Evolutionary conservation across 2,888 invertebrate species (phyloP).

Genomic region (Callimorpha dominula): DNA sequence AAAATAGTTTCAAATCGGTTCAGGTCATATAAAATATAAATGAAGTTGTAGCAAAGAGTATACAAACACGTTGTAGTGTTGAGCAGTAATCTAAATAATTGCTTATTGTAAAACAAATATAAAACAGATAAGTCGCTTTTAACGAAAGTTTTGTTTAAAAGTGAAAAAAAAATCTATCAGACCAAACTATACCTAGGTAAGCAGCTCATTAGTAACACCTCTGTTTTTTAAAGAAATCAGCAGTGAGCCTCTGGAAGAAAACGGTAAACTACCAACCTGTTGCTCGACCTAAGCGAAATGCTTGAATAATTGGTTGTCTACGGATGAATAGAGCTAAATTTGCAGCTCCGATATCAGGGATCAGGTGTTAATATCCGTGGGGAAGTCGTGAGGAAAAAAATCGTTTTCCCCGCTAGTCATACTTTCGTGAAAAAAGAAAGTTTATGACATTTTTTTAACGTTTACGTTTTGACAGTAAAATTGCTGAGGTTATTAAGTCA

Average conservation of each 20-base stretch:
- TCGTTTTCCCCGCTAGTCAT: slow-evolving; percentile 43
- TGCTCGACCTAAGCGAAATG: slow-evolving; percentile 76
- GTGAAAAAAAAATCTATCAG: slow-evolving; percentile 41
- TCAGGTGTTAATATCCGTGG: slow-evolving; percentile 81
- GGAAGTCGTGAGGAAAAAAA: slow-evolving; percentile 71
- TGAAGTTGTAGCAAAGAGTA: slow-evolving; percentile 1
- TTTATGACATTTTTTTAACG: slow-evolving; percentile 35
- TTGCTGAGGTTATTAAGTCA: slow-evolving; percentile 50
- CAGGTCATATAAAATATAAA: slow-evolving; percentile 21
- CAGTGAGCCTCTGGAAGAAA: slow-evolving; percentile 61
- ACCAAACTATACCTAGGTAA: slow-evolving; percentile 50
- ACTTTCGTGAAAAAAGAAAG: slow-evolving; percentile 60
- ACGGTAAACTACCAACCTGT: slow-evolving; percentile 74
- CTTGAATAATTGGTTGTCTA: slow-evolving; percentile 80
- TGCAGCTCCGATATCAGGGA: slow-evolving; percentile 63
- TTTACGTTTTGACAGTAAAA: slow-evolving; percentile 29
- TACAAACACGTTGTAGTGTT: background rate
- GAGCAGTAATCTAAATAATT: slow-evolving; percentile 20
- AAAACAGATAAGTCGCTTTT: slow-evolving; percentile 32
- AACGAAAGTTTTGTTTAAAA: slow-evolving; percentile 36
- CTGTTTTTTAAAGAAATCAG: slow-evolving; percentile 62
- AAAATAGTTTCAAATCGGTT: slow-evolving; percentile 20
- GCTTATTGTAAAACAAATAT: slow-evolving; percentile 24
- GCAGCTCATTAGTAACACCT: slow-evolving; percentile 60
- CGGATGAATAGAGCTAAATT: slow-evolving; percentile 67